Evolutionary conservation across 2,797 vertebrate species (phyloP).

Genomic region (Chrysolophus pictus): DNA sequence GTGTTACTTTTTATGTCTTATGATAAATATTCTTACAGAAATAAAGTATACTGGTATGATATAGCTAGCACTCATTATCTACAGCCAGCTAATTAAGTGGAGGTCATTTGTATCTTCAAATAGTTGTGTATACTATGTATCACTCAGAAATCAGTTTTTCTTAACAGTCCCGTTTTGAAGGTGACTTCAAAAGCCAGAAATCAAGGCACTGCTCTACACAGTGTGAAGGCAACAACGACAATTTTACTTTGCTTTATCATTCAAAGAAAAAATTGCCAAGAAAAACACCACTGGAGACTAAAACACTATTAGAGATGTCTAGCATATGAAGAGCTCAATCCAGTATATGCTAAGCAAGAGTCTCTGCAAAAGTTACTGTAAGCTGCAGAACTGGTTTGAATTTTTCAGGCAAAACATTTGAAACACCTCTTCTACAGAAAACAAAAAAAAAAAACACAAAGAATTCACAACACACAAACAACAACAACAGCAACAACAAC

Average conservation of each 20-base stretch:
- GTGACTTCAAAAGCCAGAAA: slow-evolving; percentile 9
- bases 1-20: not conserved
- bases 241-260: slow-evolving; percentile 22
- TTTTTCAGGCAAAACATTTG: not conserved
- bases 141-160: not conserved
- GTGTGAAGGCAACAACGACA: not conserved
- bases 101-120: not conserved
- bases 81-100: not conserved
- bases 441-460: too few relatives aligned
- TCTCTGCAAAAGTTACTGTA: not conserved
- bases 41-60: not conserved
- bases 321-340: not conserved
- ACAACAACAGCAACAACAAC: not conserved
- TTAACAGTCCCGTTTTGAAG: not conserved
- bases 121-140: not conserved
- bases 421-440: not conserved
- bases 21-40: not conserved
- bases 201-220: not conserved
- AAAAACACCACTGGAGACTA: not conserved
- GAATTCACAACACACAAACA: not conserved
- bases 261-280: slow-evolving; percentile 7
- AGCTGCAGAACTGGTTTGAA: not conserved
- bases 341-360: not conserved
- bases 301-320: not conserved
- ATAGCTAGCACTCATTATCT: not conserved